These are phyloP conservation scores for Dioctria rufipes DNA, from an alignment of 2,888 invertebrate genomes.

Conservation along the genomic window DNA sequence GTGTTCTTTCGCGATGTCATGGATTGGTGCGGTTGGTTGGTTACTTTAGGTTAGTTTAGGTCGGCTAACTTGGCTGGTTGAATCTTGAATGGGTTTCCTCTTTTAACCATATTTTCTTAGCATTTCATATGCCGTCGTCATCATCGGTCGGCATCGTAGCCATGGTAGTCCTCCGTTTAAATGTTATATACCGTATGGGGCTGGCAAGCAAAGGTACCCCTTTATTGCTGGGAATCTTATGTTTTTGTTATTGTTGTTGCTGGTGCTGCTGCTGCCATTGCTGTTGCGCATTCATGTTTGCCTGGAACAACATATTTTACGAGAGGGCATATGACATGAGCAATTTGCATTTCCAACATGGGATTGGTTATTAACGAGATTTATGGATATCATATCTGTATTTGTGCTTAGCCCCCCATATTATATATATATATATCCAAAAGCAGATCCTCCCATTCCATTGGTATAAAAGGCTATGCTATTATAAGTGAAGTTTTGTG, in stretches of 20 bases:
- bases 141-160: neutral
- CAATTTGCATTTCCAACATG: conserved; percentile 71
- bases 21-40: conserved; percentile 46
- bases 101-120: conserved; percentile 36
- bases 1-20: conserved; percentile 40
- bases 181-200: too few species aligned
- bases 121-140: conserved; percentile 1
- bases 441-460: conserved; percentile 42
- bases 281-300: conserved; percentile 53
- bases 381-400: conserved; percentile 70
- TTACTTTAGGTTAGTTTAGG: neutral
- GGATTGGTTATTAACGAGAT: conserved; percentile 71
- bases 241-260: neutral
- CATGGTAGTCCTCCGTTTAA: neutral
- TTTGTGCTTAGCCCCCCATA: conserved; percentile 59
- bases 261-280: conserved; percentile 39
- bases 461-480: conserved; percentile 16
- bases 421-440: too few species aligned
- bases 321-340: conserved; percentile 66
- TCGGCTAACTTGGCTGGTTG: conserved; percentile 28
- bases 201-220: neutral
- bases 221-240: neutral
- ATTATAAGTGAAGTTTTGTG: neutral
- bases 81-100: conserved; percentile 39
- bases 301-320: conserved; percentile 50